Evolutionary conservation across 2,797 vertebrate genomes (phyloP), one percentile per base, ranked within the genome.

Genomic region (Sebastes itinus): DNA sequence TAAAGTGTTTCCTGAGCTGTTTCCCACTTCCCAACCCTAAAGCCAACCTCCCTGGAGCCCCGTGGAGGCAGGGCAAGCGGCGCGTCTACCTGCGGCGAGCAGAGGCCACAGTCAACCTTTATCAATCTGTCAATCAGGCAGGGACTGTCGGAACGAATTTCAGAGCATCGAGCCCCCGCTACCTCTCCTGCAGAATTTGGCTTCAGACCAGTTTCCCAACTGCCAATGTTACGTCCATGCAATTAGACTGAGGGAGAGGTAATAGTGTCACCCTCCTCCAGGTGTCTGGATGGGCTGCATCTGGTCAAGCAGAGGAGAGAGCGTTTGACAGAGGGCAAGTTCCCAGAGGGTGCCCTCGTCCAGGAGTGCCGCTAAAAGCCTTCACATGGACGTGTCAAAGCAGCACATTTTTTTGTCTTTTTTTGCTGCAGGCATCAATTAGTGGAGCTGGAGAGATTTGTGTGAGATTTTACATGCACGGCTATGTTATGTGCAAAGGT

Each of bases 381-480:
- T 84, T 83, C 82, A 81, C 70, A 30, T 64, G 60, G 70, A 84
- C 38, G 84, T 54, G 88, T 87, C 88, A 91, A 86, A 92, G 73
- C 78, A 74, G 81, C 70, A 65, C 27, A 33, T 80, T 84, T 83
- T 52, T 52, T 52, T 52, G 3, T 54, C 74, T 65, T 38, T 14
- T 85, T 49, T 83, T 80, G 83, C 86, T 84, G 58, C 72, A 72
- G 86, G 91, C 87, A 81, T 92, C 88, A 93, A 89, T 94, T 94
- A 94, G 84, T 80, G 69, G 61, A 77, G 75, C 61, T 83, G 73
- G 68, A 85, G 46, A 88, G 80, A 74, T 75, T 77, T 59, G 78
- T 75, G 64, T 77, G 73, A 90, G 82, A 92, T 85, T 86, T 89
- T 74, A 84, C 81, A 89, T 90, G 81, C 70, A 80, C 81, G 82